Conservation (phyloP, 2,888 invertebrate genomes). For the Lampropteryx suffumata region DNA sequence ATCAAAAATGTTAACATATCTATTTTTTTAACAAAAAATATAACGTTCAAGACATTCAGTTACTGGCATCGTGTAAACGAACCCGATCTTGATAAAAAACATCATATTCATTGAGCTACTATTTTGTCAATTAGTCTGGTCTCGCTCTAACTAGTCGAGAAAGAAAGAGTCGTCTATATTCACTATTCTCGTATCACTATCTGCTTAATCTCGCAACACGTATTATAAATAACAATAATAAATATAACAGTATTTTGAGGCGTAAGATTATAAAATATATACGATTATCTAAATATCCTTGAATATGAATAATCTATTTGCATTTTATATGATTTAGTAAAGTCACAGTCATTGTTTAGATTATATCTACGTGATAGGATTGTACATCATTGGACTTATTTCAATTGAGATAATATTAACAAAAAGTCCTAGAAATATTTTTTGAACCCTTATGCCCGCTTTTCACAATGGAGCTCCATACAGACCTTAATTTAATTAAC, state of each 20-base stretch:
- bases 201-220: constrained; percentile 13
- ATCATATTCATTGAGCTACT: not conserved
- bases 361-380: not conserved
- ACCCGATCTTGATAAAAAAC: no score
- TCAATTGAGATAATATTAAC: no score
- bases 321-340: constrained; percentile 1
- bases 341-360: not conserved
- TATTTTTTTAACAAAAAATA: no score
- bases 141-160: not conserved
- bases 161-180: not conserved
- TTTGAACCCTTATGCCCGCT: no score
- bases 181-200: not conserved
- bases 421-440: not conserved
- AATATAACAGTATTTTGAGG: not conserved
- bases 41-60: not conserved
- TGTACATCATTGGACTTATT: no score
- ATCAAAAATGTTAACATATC: no score
- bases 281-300: no score
- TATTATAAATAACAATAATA: not conserved
- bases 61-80: constrained; percentile 10
- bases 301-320: constrained; percentile 8
- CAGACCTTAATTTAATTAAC: no score
- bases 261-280: no score
- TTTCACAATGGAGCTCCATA: no score
- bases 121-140: not conserved